Percentiles rank a stretch among this genome's conserved stretches.
These are phyloP conservation scores for Leucophora obtusa DNA, from an alignment of 2,888 invertebrate genomes.

Conservation along the genomic window DNA sequence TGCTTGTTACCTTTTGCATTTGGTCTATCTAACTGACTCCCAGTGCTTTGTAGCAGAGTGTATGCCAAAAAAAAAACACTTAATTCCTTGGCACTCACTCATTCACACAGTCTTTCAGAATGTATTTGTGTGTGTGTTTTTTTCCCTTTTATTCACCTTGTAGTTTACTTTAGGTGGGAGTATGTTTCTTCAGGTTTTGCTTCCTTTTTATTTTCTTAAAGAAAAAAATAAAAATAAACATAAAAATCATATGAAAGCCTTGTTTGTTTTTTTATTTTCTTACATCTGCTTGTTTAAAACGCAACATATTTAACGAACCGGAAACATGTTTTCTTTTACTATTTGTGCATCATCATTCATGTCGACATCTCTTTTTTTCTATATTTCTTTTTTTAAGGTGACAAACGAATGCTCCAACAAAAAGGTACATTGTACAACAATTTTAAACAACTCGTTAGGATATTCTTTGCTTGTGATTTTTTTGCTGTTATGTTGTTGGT, in stretches of 20 bases:
- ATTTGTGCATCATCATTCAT: constrained; percentile 57
- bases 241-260: constrained; percentile 36
- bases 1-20: constrained; percentile 40
- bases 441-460: constrained; percentile 45
- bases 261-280: constrained; percentile 14
- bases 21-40: constrained; percentile 31
- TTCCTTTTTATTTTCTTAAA: constrained; percentile 17
- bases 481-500: constrained; percentile 17
- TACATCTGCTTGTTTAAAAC: constrained; percentile 44
- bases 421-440: constrained; percentile 39
- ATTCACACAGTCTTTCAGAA: constrained; percentile 19
- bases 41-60: not conserved
- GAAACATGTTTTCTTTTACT: constrained; percentile 63
- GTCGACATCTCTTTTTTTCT: constrained; percentile 42
- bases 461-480: constrained; percentile 6
- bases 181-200: constrained; percentile 31
- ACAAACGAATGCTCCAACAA: constrained; percentile 49
- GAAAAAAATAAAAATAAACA: not conserved
- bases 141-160: not conserved
- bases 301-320: constrained; percentile 68
- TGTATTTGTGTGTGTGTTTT: not conserved
- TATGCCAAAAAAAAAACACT: constrained; percentile 21
- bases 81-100: constrained; percentile 45
- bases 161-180: constrained; percentile 8
- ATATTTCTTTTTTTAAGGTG: constrained; percentile 34